Evolutionary conservation across 2,113 vertebrate species (phyloP).

Genomic region (Neolamprologus tretocephalus): DNA sequence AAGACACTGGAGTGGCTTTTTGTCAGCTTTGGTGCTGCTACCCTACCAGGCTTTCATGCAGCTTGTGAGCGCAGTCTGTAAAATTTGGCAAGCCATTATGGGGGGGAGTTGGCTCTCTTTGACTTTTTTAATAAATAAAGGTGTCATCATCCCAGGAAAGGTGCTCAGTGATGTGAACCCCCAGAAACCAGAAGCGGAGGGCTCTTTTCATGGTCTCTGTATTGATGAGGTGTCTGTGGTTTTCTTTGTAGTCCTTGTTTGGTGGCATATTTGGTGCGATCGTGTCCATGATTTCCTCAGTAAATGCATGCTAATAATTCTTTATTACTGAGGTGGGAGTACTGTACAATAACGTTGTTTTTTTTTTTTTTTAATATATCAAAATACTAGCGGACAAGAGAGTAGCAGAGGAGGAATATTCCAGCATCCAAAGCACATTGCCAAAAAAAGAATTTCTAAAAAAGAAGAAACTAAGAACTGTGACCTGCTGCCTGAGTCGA

Average conservation of each 20-base stretch:
- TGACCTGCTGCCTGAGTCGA: not conserved
- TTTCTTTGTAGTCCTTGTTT: not conserved
- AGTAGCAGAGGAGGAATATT: not conserved
- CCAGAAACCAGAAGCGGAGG: fast-evolving
- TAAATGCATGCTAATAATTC: not conserved
- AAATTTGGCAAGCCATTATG: not conserved
- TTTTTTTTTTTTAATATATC: not conserved
- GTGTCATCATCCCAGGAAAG: not conserved
- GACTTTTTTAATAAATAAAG: not conserved
- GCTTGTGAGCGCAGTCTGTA: not conserved
- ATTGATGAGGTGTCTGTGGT: not conserved
- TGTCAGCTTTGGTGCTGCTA: not conserved
- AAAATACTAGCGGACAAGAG: not conserved
- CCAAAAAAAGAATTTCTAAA: not conserved
- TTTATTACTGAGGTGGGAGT: not conserved
- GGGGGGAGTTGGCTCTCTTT: not conserved
- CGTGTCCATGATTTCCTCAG: fast-evolving
- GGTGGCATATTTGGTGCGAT: not conserved
- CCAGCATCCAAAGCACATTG: not conserved
- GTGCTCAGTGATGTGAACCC: not conserved
- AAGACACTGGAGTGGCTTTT: not conserved
- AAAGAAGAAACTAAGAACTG: not conserved
- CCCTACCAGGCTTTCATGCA: not conserved
- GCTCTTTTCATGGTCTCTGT: fast-evolving
- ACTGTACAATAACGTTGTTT: fast-evolving